Percentiles rank a stretch among this genome's conserved stretches.
Evolutionary conservation across 1,140 invertebrate species (phyloP).

Genomic region (Drosophila trapezifrons): DNA sequence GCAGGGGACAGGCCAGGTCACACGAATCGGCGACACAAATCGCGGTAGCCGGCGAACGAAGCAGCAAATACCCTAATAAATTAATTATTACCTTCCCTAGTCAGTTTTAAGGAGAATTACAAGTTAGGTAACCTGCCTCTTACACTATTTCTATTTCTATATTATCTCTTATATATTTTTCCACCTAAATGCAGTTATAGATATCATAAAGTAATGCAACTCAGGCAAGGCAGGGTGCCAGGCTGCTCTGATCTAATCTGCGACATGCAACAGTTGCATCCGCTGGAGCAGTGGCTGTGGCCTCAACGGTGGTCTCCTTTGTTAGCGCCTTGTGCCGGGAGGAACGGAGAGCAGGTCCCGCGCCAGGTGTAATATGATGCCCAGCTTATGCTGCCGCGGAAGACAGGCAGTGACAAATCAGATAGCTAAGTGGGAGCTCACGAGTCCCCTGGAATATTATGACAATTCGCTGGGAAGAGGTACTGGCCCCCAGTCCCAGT

Average conservation of each 20-base stretch:
- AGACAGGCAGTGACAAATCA: slow-evolving; percentile 64
- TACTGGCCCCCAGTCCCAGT: no score
- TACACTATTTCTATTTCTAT: no score
- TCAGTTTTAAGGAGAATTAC: no score
- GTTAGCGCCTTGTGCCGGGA: slow-evolving; percentile 37
- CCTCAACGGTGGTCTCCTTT: slow-evolving; percentile 73
- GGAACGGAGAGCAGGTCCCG: slow-evolving; percentile 15
- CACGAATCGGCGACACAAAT: no score
- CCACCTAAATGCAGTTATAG: no score
- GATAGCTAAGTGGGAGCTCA: slow-evolving; percentile 67
- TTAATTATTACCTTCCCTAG: no score
- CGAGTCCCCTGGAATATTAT: slow-evolving; percentile 37
- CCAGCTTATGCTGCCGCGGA: slow-evolving; percentile 5
- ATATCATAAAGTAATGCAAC: not conserved
- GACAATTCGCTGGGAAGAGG: slow-evolving; percentile 50
- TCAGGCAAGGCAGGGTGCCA: not conserved
- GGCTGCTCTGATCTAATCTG: slow-evolving; percentile 55
- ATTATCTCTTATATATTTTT: no score
- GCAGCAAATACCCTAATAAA: slow-evolving; percentile 16
- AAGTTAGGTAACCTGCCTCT: no score
- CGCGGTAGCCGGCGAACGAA: not conserved
- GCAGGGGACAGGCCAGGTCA: slow-evolving; percentile 9
- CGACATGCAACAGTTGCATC: slow-evolving; percentile 56
- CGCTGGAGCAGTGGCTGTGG: no score
- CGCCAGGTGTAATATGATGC: slow-evolving; percentile 62